Base-by-base conservation (phyloP, 2,888 invertebrate genomes). In the Epirrhoe alternata region DNA sequence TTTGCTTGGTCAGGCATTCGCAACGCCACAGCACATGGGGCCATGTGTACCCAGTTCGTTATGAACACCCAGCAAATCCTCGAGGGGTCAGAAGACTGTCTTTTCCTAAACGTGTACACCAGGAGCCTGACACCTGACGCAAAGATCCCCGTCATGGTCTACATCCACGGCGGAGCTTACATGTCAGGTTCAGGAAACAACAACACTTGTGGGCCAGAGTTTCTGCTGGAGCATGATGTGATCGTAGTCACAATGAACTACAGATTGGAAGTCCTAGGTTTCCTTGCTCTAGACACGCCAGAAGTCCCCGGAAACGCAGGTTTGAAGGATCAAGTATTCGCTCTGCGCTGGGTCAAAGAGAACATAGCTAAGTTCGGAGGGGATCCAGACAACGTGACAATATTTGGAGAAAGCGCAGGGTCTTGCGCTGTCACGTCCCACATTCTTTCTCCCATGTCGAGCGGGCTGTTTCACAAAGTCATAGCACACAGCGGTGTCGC, bases 341-440 rank as follows among this genome's bases (percentile, higher is more conserved):
- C 88, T 5, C 64, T 89, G 8, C 80, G 79, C 24, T 89, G 89
- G 89, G 72, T 89, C 0, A 83, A 85, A 61, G 77, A 83, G 7
- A 89, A 89, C 55, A 89, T 89, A 42, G 74, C 60, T 1, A 71
- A 80, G 17, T 89, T 90, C 66, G 89, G 89, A 10, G 89, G 89
- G 0, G 85, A 89, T 60, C 79, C 84, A 1, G 76, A 86, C 7
- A 86, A 87, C 68, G 78, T 90, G 17, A 91, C 92, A 0, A 69
- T 93, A 55, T 87, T 90, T 61, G 93, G 92, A 0, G 87, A 90
- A 66, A 90, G 90, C 69, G 86, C 92, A 1, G 94, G 94, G 2
- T 85, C 83, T 0, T 78, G 78, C 0, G 82, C 88, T 7, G 87
- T 86, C 0, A 89, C 87, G 0, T 85, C 81, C 59, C 88, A 92